A percentile compares a stretch with the other conserved stretches of the same genome.
Evolutionary conservation across 2,797 vertebrate species (phyloP).

Genomic region (Hippocampus kuda): DNA sequence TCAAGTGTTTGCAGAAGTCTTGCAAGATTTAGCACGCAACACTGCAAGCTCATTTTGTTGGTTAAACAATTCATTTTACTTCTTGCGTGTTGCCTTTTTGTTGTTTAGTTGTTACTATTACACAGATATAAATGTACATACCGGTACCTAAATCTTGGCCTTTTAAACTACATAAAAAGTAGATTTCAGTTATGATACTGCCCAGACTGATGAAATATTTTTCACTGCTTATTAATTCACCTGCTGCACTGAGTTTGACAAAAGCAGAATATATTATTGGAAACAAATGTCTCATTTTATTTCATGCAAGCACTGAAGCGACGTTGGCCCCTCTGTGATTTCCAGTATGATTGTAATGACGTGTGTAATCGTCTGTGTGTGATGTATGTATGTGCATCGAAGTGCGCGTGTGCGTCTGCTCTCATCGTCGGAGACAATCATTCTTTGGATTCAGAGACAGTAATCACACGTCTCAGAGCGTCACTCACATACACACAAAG

Average conservation of each 20-base stretch:
- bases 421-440: slow-evolving; percentile 12
- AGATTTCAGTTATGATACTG: too few species aligned
- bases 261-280: background rate
- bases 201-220: background rate
- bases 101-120: too few species aligned
- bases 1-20: background rate
- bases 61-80: too few species aligned
- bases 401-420: slow-evolving; percentile 7
- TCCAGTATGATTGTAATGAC: background rate
- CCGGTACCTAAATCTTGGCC: too few species aligned
- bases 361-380: background rate
- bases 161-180: too few species aligned
- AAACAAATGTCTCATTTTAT: background rate
- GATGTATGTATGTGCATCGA: background rate
- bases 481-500: slow-evolving; percentile 14
- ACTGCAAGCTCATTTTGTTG: too few species aligned
- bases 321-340: slow-evolving; percentile 25
- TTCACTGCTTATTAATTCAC: background rate
- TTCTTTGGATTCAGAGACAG: slow-evolving; percentile 28
- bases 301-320: slow-evolving; percentile 22
- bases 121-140: too few species aligned
- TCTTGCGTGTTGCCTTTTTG: too few species aligned
- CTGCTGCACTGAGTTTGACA: background rate
- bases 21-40: too few species aligned
- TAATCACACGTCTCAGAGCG: slow-evolving; percentile 18